Evolutionary conservation across 2,113 vertebrate species (phyloP), one percentile per base, ranked within the genome.

Genomic region (Ramphastos sulfuratus): DNA sequence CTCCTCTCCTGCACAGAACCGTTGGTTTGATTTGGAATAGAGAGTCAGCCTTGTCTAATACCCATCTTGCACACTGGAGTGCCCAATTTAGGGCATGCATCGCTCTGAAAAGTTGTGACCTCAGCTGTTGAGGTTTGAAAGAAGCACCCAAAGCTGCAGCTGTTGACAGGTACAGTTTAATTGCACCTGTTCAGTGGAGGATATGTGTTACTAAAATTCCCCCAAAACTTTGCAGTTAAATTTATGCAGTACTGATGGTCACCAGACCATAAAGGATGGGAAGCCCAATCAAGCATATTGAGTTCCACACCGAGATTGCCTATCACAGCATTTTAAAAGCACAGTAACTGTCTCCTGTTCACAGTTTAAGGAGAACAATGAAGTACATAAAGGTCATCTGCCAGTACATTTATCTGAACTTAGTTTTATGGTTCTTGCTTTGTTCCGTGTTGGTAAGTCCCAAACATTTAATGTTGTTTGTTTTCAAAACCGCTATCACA

Each of bases 141-240:
- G 42, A 77, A 33, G 56, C 61, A 54, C 15, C 0, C 20, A 30
- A 55, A 75, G 39, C 58, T 48, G 50, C 0, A 3, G 77, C 39
- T 52, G 79, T n/a, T 91, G 94, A 37, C 70, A 48, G 66, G 76
- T 42, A 31, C 23, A 14, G 37, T 92, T 91, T 75, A 76, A 91
- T 76, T 93, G 28, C 94, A 94, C 92, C 75, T 95, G 90, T 70
- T 81, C 19, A 14, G 0, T 25, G 79, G 90, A n/a, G 50, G 83
- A 25, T 96, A 52, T 82, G 25, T 6, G 24, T 87, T 95, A 90
- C 83, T 90, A 78, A 87, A 98, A 98, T 97, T 97, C 96, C 97
- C 97, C 98, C 79, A 97, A 95, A 96, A 95, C 39, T 97, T 98
- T 96, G 89, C 77, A 72, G 88, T 77, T 88, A 60, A 70, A 65